Evolutionary conservation across 2,797 vertebrate genomes (phyloP).

Genomic region (Acipenser oxyrinchus): DNA sequence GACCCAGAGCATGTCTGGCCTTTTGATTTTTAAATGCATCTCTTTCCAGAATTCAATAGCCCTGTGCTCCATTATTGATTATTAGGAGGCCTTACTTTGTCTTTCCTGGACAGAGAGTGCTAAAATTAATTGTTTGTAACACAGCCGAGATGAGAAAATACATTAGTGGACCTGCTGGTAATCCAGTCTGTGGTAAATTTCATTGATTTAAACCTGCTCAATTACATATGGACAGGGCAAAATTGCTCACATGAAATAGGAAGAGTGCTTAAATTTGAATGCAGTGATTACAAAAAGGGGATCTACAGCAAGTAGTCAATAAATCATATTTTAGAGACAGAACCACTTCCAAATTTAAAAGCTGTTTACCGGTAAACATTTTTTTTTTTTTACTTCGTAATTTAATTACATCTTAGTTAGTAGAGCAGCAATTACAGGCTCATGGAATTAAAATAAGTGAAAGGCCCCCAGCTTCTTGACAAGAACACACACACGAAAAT

Average conservation of each 20-base stretch:
- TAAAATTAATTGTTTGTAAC: conserved; percentile 45
- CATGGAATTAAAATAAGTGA: too few species aligned
- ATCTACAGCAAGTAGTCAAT: conserved; percentile 44
- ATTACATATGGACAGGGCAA: conserved; percentile 25
- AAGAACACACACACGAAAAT: too few species aligned
- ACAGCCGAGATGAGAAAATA: conserved; percentile 28
- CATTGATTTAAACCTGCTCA: conserved; percentile 36
- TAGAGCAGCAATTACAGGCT: too few species aligned
- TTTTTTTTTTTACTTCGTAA: too few species aligned
- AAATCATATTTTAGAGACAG: conserved; percentile 44
- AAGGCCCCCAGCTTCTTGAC: too few species aligned
- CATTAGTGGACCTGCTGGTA: conserved; percentile 26
- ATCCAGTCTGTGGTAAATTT: conserved; percentile 29
- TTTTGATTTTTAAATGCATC: conserved; percentile 39
- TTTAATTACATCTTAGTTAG: too few species aligned
- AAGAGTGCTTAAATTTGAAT: not conserved
- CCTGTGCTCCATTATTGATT: conserved; percentile 12
- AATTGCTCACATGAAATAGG: not conserved
- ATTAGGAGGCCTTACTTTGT: conserved; percentile 24
- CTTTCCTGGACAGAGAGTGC: conserved; percentile 29
- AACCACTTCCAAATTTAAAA: not conserved
- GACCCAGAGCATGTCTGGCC: conserved; percentile 36
- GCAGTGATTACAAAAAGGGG: conserved; percentile 26
- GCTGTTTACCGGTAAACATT: too few species aligned
- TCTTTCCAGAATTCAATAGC: conserved; percentile 28